Conservation (phyloP, 2,797 vertebrate species). For the Sebastes hopkinsi region DNA sequence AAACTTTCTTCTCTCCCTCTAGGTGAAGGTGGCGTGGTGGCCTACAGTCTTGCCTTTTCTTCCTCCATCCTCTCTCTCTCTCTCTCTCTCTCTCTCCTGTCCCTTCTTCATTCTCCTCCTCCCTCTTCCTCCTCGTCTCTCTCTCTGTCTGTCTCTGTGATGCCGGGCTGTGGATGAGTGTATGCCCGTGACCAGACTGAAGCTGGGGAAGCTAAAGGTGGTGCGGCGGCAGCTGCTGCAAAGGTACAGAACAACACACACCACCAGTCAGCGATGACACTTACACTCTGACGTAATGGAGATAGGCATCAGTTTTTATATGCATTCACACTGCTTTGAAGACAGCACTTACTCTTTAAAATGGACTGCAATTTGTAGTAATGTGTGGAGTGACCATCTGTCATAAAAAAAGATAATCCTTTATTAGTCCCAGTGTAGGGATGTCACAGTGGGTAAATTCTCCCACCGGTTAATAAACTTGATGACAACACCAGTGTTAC, state of each 20-base stretch:
- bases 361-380: background rate
- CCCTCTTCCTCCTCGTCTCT: background rate
- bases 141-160: conserved; percentile 54
- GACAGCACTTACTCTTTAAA: background rate
- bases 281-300: background rate
- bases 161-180: conserved; percentile 78
- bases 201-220: conserved; percentile 88
- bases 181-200: conserved; percentile 78
- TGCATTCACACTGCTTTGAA: background rate
- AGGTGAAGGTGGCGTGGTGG: conserved; percentile 28
- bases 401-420: background rate
- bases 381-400: background rate
- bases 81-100: background rate
- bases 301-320: background rate
- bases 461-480: too few relatives aligned
- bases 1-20: background rate
- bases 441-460: too few relatives aligned
- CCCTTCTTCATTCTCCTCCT: background rate
- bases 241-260: conserved; percentile 58
- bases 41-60: background rate
- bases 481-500: too few relatives aligned
- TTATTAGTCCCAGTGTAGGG: too few relatives aligned
- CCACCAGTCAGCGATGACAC: background rate
- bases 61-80: background rate
- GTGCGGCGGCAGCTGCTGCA: conserved; percentile 85